A percentile compares a stretch with the other conserved stretches of the same genome.
These are phyloP conservation scores for Mizuhopecten yessoensis DNA, from an alignment of 1,140 invertebrate species.

Conservation along the genomic window DNA sequence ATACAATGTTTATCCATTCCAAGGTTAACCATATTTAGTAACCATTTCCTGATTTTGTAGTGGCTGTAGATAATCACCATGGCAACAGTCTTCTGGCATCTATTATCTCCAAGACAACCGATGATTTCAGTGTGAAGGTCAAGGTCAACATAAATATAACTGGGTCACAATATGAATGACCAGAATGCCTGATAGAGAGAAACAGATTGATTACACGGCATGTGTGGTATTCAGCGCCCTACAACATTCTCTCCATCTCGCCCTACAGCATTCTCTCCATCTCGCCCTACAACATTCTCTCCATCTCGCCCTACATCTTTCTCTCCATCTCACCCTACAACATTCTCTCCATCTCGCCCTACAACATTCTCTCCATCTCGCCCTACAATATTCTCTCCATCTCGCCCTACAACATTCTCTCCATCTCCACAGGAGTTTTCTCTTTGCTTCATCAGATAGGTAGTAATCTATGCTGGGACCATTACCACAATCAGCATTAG, in stretches of 20 bases:
- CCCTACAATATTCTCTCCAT: neutral
- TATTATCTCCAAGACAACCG: conserved; percentile 49
- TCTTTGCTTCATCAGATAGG: no score
- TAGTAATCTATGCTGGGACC: no score
- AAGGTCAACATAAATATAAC: conserved; percentile 44
- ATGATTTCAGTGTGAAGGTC: conserved; percentile 50
- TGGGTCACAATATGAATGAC: conserved; percentile 50
- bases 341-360: neutral
- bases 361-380: neutral
- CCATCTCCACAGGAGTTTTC: no score
- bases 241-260: neutral
- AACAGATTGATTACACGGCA: conserved; percentile 73
- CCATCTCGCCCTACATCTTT: neutral
- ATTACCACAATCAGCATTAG: no score
- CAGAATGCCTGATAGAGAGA: conserved; percentile 66
- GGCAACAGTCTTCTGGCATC: conserved; percentile 45
- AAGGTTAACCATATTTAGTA: neutral
- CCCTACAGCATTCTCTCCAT: neutral
- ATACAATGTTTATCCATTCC: neutral
- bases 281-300: neutral
- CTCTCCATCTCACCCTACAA: neutral
- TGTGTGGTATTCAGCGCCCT: conserved; percentile 66
- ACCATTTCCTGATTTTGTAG: neutral
- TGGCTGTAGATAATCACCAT: conserved; percentile 51
- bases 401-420: no score